Percentiles rank a stretch among this genome's conserved stretches.
These are phyloP conservation scores for Phthorimaea operculella DNA, from an alignment of 1,140 invertebrate genomes.

Conservation along the genomic window DNA sequence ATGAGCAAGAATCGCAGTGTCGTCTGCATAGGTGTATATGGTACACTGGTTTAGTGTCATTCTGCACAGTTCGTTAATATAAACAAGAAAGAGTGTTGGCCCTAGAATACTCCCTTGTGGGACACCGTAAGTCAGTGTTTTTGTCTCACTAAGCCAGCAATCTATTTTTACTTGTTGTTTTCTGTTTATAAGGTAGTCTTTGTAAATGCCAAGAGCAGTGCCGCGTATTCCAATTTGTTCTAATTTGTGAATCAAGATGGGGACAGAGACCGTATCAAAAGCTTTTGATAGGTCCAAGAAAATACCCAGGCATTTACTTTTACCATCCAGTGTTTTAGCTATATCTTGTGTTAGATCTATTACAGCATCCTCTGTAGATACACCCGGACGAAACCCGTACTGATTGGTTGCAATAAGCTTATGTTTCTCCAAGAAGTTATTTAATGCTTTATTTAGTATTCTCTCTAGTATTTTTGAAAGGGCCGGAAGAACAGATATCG, in stretches of 20 bases:
- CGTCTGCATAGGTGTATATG: constrained; percentile 15
- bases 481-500: constrained; percentile 1
- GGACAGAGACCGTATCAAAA: no score
- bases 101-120: constrained; percentile 22
- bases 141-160: no score
- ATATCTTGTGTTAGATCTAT: not conserved
- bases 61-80: constrained; percentile 23
- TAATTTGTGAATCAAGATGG: no score
- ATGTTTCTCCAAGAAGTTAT: not conserved
- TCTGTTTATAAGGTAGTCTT: no score
- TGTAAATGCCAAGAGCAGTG: no score
- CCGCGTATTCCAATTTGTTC: no score
- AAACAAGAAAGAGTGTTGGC: constrained; percentile 24
- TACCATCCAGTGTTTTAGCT: not conserved
- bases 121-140: constrained; percentile 11
- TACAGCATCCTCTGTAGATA: no score
- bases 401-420: not conserved
- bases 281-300: no score
- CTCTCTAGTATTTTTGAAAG: not conserved
- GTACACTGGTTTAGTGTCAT: constrained; percentile 3
- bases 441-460: not conserved
- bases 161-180: no score
- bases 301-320: not conserved
- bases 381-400: not conserved
- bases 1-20: constrained; percentile 16